Percentiles rank a stretch among this genome's conserved stretches.
phyloP scores from a whole-genome alignment of 2,113 vertebrate species.

The Erythrolamprus reginae region DNA sequence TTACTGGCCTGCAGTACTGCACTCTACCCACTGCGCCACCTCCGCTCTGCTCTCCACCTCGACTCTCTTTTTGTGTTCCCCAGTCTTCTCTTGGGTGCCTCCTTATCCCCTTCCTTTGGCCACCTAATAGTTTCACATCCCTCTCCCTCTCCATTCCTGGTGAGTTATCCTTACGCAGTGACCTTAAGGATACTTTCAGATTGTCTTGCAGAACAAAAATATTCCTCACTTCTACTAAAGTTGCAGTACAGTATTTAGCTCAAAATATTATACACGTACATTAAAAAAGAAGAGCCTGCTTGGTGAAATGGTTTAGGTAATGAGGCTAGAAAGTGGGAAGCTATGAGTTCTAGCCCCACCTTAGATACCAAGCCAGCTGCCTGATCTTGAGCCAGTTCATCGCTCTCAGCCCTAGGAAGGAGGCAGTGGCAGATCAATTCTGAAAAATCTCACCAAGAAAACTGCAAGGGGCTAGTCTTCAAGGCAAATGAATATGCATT shows the following conservation, averaged over 20 bases:
- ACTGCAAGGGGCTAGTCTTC: neutral
- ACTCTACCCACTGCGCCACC: too few species aligned
- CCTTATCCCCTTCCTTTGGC: neutral
- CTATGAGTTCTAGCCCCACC: neutral
- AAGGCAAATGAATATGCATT: neutral
- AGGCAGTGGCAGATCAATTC: neutral
- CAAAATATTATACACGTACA: neutral
- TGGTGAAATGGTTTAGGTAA: neutral
- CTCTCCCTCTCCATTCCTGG: neutral
- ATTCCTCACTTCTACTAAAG: neutral
- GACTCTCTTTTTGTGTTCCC: neutral
- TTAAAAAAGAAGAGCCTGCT: neutral
- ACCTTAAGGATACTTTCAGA: neutral
- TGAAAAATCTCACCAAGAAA: neutral
- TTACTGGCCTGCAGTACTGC: too few species aligned
- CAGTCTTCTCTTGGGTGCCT: neutral
- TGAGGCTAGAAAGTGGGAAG: neutral
- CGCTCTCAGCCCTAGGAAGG: neutral
- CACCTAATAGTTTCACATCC: neutral
- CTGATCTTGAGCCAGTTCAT: neutral
- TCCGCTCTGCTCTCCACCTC: too few species aligned
- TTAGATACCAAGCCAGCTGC: neutral
- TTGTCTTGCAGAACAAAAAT: neutral
- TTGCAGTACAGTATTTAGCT: neutral
- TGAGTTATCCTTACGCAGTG: neutral